Conservation (phyloP, 1,140 invertebrate species). For the Nomia melanderi region DNA sequence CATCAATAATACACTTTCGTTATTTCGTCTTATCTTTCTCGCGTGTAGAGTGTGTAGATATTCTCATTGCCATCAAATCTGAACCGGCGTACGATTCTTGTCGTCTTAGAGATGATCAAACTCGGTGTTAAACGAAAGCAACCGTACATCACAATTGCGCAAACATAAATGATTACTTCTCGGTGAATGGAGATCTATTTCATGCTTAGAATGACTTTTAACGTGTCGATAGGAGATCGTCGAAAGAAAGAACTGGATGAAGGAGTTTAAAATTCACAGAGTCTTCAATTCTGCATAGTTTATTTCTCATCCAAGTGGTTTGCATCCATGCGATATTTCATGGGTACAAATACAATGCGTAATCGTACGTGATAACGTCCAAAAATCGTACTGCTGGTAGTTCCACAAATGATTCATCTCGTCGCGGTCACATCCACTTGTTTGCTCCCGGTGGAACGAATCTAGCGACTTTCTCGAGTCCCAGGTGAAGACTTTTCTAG, state of each 20-base stretch:
- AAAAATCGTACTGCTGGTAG: slow-evolving; percentile 77
- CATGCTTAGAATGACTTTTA: no score
- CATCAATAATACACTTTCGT: slow-evolving; percentile 77
- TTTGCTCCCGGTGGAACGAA: no score
- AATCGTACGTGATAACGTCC: slow-evolving; percentile 33
- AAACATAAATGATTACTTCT: no score
- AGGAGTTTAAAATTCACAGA: slow-evolving; percentile 20
- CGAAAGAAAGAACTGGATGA: slow-evolving; percentile 28
- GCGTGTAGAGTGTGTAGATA: not conserved
- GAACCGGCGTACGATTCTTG: slow-evolving; percentile 71
- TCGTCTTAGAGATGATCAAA: slow-evolving; percentile 28
- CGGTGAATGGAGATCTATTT: no score
- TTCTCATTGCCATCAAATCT: slow-evolving; percentile 27
- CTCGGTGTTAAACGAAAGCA: not conserved
- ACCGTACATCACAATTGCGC: not conserved
- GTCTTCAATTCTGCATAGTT: slow-evolving; percentile 24
- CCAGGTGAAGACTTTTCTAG: no score
- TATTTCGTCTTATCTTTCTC: slow-evolving; percentile 53
- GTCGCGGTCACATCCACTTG: slow-evolving; percentile 31
- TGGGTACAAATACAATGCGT: slow-evolving; percentile 14
- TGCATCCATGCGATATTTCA: not conserved
- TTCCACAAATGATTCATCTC: slow-evolving; percentile 54
- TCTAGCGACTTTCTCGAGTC: no score
- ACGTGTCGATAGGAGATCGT: no score
- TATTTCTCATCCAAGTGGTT: slow-evolving; percentile 19